Evolutionary conservation across 2,888 invertebrate genomes (phyloP), one percentile per base, ranked within the genome.

Genomic region (Invenusta paracnida): DNA sequence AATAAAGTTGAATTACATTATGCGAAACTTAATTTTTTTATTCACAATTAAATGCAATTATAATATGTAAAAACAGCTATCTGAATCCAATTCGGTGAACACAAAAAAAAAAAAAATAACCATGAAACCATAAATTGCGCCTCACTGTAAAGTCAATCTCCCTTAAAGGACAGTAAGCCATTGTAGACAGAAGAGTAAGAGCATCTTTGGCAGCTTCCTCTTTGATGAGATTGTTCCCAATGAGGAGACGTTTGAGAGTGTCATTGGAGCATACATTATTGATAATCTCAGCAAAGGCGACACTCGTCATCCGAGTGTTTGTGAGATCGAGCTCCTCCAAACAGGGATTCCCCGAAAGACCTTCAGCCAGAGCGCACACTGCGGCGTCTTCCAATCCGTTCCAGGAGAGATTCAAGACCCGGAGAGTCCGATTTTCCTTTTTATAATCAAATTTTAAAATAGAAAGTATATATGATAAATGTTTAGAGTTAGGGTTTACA

Each of bases 331-430:
- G 88, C 67, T 89, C 88, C 81, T 87, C 88, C 31, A 91, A 86
- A 0, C 89, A 88, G 5, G 87, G 87, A 88, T 90, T 91, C 25
- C 88, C 88, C 73, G 88, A 87, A 79, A 91, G 83, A 0, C 90
- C 89, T 67, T 88, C 88, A 0, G 89, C 89, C 86, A 91, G 88
- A n/a, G 88, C 89, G 0, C 73, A 85, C 0, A 89, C 90, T 5
- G 90, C 91, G 0, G 88, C 89, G 79, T 90, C 90, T n/a, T 89
- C 90, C 30, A 90, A 88, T 0, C 91, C 91, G 87, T 91, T 91
- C 91, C 91, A 91, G 0, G 90, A 89, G n/a, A 90, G 87, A 85
- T 90, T 88, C 28, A 91, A 17, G 5, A 48, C 48, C 17, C 48
- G 87, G 5, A 29, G 27, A 29, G 27, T 13, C 13, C 25, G 83